Percentiles rank a stretch among this genome's conserved stretches.
phyloP scores from a whole-genome alignment of 2,888 invertebrate genomes.

The Pollenia amentaria region DNA sequence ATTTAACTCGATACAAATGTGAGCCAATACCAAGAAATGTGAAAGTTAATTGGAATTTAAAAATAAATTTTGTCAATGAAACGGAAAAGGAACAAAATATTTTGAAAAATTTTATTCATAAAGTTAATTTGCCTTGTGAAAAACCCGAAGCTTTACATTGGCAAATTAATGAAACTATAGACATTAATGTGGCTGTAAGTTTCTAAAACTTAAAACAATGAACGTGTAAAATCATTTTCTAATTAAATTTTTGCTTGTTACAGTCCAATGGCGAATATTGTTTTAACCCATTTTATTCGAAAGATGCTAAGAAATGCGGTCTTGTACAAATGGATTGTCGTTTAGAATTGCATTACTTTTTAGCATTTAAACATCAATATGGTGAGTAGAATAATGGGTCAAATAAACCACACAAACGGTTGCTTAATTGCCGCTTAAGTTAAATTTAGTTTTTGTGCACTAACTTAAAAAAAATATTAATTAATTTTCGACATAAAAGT shows the following conservation, averaged over 20 bases:
- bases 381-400: slow-evolving; percentile 20
- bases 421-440: too few species aligned
- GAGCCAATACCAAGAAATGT: background rate
- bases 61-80: background rate
- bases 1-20: slow-evolving; percentile 15
- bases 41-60: slow-evolving; percentile 29
- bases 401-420: too few species aligned
- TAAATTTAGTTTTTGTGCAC: background rate
- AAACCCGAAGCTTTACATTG: slow-evolving; percentile 45
- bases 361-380: slow-evolving; percentile 37
- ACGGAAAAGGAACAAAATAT: slow-evolving; percentile 23
- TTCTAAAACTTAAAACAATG: background rate
- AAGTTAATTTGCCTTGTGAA: slow-evolving; percentile 37
- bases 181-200: slow-evolving; percentile 7
- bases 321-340: slow-evolving; percentile 28
- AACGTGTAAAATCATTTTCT: background rate
- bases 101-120: background rate
- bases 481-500: too few species aligned
- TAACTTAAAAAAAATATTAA: too few species aligned
- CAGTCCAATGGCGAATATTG: slow-evolving; percentile 2
- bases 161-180: slow-evolving; percentile 21
- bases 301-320: background rate
- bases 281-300: slow-evolving; percentile 36
- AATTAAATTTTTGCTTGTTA: background rate
- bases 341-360: slow-evolving; percentile 33